Conservation (phyloP, 2,888 invertebrate species). For the Cantharis rufa region DNA sequence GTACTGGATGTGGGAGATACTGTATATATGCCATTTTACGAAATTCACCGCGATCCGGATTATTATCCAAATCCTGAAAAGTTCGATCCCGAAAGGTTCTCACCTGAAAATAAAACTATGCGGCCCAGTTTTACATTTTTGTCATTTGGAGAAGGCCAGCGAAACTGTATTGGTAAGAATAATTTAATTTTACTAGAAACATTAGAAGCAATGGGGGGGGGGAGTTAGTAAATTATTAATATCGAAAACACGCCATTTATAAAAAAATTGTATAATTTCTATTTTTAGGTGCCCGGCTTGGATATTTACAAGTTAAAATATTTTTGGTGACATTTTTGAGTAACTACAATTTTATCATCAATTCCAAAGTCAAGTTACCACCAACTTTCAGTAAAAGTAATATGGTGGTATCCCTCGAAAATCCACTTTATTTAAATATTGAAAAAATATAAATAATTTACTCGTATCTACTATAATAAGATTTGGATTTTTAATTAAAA, state of each 20-base stretch:
- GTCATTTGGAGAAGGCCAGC: slow-evolving; percentile 64
- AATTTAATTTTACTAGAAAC: too few relatives aligned
- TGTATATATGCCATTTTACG: slow-evolving; percentile 38
- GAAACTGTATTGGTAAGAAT: slow-evolving; percentile 58
- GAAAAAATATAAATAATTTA: background rate
- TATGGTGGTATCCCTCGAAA: background rate
- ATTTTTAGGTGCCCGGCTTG: background rate
- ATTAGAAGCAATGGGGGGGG: too few relatives aligned
- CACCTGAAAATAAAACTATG: slow-evolving; percentile 50
- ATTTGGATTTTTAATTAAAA: too few relatives aligned
- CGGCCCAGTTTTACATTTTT: slow-evolving; percentile 59
- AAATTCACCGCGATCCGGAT: slow-evolving; percentile 42
- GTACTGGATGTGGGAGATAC: slow-evolving; percentile 36
- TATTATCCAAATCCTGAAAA: slow-evolving; percentile 61
- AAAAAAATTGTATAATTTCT: too few relatives aligned
- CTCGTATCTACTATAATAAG: too few relatives aligned
- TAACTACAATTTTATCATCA: background rate
- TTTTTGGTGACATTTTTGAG: background rate
- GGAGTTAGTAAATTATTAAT: too few relatives aligned
- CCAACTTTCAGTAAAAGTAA: background rate
- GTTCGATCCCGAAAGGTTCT: slow-evolving; percentile 66
- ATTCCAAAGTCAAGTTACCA: background rate
- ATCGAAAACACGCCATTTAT: too few relatives aligned
- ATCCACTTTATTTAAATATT: background rate
- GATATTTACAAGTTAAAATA: background rate